Evolutionary conservation across 2,797 vertebrate species (phyloP), one percentile per base, ranked within the genome.

Genomic region (Clamator glandarius): DNA sequence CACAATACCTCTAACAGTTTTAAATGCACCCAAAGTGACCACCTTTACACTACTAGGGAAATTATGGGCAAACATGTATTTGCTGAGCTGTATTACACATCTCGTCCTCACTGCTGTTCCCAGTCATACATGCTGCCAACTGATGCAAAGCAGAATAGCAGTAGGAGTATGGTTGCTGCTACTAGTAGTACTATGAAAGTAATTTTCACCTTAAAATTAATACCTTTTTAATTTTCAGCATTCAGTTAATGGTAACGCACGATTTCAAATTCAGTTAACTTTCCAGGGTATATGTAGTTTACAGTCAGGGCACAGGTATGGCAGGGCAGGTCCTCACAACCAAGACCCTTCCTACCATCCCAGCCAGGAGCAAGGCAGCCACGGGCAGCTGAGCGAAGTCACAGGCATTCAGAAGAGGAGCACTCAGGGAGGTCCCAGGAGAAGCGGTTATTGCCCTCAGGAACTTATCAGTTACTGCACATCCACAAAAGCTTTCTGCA

Each of bases 341-440:
- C 28, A 25, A 62, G 17, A 6, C 33, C 31, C 1, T 4, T 67
- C n/a, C 21, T 51, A 42, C 14, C n/a, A n/a, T 15, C 23, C 42
- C 70, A 78, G 39, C 15, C 25, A 70, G 57, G 19, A 51, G 48
- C 42, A 36, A n/a, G 35, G 33, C 33, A 31, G 64, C 17, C 1
- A 10, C 9, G 12, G 19, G 36, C 16, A 26, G 35, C 35, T 6
- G 8, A 11, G 23, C n/a, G 4, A 46, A 87, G 21, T 26, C 24
- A 12, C 39, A 50, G 62, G 29, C 18, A 16, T 0, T 64, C 0
- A 5, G 35, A 50, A 1, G 8, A 67, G 28, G 26, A 55, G 14
- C 19, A 8, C 14, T 23, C 2, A 3, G 42, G 39, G 39, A 62
- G 5, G 17, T 59, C 59, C 59, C 36, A 61, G 50, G 5, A 83